Base-by-base conservation (phyloP, 2,888 invertebrate genomes). In the Eudemis profundana region DNA sequence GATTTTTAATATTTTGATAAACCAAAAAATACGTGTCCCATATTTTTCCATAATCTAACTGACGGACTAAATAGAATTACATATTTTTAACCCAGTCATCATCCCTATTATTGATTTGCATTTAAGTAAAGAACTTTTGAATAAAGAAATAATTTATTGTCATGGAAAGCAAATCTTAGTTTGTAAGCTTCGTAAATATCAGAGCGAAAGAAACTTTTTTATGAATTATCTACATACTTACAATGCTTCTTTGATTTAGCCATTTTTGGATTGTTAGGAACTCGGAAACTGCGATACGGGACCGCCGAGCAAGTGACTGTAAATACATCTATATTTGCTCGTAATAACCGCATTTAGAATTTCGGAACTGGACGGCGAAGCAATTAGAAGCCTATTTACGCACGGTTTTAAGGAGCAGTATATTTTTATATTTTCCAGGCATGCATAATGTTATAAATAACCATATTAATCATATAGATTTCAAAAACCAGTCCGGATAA, bases 311-410 rank as follows among this genome's bases (percentile, higher is more conserved):
- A 51, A 53, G 21, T 29, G 27, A 42, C 17, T 36, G 44, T 57
- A 42, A 19, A 40, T 7, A 40, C 12, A 12, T 29, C 23, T 33
- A 29, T 27, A 57, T 63, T 46, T 40, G 57, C 50, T 67, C 42
- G 23, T 36, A 47, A n/a, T 15, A 44, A 42, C 60, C 50, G 61
- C 36, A n/a, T 51, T 61, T 65, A 33, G 44, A 47, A 57, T 46
- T 66, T 67, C 69, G 67, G 71, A 73, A 75, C 72, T 80, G 80
- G 80, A 80, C 80, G 80, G 80, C 78, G 79, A 78, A 79, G 79
- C 78, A 72, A 72, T 76, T 74, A 27, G 69, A 70, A 68, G 73
- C 73, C 71, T 75, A 69, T 29, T 50, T 27, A 44, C 17, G 42
- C 42, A 29, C n/a, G 54, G 42, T 8, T 23, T 51, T 40, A n/a